These are phyloP conservation scores for Dicerorhinus sumatrensis DNA, from an alignment of 2,113 vertebrate genomes.

Conservation along the genomic window DNA sequence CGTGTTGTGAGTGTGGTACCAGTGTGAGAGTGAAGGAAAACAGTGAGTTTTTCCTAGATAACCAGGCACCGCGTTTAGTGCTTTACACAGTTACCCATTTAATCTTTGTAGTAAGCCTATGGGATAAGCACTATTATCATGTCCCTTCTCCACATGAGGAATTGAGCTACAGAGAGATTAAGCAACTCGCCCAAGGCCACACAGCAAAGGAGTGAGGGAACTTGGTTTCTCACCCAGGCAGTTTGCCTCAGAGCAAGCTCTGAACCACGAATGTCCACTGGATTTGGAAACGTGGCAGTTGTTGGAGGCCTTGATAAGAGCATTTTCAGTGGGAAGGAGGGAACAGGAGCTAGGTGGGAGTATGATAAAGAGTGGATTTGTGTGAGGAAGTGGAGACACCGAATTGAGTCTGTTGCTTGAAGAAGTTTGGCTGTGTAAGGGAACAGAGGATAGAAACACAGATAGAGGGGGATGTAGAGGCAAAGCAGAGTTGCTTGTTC, in stretches of 20 bases:
- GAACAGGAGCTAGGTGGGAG: background rate
- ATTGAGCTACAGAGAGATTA: background rate
- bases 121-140: background rate
- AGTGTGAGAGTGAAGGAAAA: background rate
- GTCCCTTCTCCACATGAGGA: background rate
- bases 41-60: background rate
- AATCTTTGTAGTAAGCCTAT: background rate
- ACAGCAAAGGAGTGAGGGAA: background rate
- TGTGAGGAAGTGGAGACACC: background rate
- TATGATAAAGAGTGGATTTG: background rate
- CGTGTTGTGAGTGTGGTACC: too few species aligned
- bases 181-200: background rate
- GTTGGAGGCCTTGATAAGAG: background rate
- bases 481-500: background rate
- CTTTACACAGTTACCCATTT: background rate
- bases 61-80: background rate
- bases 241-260: background rate
- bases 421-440: background rate
- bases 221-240: background rate
- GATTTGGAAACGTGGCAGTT: background rate
- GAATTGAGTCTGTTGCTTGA: background rate
- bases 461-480: background rate
- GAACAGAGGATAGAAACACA: background rate
- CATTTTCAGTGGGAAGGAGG: background rate
- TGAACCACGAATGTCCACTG: background rate